Percentiles rank a stretch among this genome's conserved stretches.
phyloP scores from a whole-genome alignment of 1,140 invertebrate genomes.

The Acromyrmex echinatior region DNA sequence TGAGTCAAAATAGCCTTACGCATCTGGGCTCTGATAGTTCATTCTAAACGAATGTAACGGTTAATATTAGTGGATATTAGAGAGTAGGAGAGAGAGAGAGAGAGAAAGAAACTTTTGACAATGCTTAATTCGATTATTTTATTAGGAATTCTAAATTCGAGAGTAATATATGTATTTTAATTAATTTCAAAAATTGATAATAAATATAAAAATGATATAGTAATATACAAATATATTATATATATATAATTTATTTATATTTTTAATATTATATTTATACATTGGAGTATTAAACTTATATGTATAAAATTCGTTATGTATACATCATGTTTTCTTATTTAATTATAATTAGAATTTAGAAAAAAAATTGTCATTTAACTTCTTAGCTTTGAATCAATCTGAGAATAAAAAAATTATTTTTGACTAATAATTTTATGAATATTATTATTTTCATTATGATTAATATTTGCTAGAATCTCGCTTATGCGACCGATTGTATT shows the following conservation, averaged over 20 bases:
- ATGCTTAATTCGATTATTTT: neutral
- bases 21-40: neutral
- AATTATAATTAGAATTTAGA: neutral
- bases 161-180: neutral
- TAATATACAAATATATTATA: neutral
- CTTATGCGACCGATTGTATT: neutral
- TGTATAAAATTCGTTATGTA: neutral
- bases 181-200: neutral
- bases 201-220: neutral
- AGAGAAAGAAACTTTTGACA: too few relatives aligned
- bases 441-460: neutral
- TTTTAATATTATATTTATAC: neutral
- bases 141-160: neutral
- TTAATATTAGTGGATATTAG: neutral
- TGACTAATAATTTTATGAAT: neutral
- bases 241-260: neutral
- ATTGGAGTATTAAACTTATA: neutral
- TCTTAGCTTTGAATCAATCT: neutral
- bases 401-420: too few relatives aligned
- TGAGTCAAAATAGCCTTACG: neutral
- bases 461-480: constrained; percentile 4
- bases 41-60: constrained; percentile 11
- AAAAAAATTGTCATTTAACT: too few relatives aligned
- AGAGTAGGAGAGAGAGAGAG: neutral
- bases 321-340: neutral